Evolutionary conservation across 1,140 invertebrate genomes (phyloP).

Genomic region (Zophobas atratus): DNA sequence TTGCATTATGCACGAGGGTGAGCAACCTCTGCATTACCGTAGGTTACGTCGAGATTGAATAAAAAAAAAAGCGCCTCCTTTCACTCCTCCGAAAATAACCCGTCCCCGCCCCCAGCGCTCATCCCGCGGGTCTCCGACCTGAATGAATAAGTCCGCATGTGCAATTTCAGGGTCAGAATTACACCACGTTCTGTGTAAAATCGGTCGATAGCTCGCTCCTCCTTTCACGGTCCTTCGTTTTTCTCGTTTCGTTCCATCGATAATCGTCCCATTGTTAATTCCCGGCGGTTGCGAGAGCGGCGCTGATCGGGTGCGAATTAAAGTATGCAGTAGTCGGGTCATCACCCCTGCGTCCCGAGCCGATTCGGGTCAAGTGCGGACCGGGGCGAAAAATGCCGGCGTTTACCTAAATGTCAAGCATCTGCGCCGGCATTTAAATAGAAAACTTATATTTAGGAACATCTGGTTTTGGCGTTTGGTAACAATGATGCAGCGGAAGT

Average conservation of each 20-base stretch:
- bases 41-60: too few species aligned
- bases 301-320: background rate
- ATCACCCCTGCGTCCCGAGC: background rate
- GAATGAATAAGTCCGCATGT: constrained; percentile 38
- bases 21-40: background rate
- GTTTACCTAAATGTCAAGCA: constrained; percentile 13
- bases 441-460: constrained; percentile 37
- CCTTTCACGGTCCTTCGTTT: constrained; percentile 5
- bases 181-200: constrained; percentile 25
- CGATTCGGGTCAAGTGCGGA: background rate
- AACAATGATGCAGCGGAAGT: constrained; percentile 48
- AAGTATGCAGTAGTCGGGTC: background rate
- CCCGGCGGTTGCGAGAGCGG: background rate
- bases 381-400: background rate
- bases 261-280: background rate
- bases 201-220: constrained; percentile 34
- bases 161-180: constrained; percentile 40
- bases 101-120: too few species aligned
- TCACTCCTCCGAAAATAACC: too few species aligned
- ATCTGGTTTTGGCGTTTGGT: constrained; percentile 48
- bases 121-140: background rate
- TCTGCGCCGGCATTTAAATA: constrained; percentile 22
- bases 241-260: background rate
- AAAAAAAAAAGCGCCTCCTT: too few species aligned
- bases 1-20: background rate